Percentiles rank a stretch among this genome's conserved stretches.
Evolutionary conservation across 2,113 vertebrate genomes (phyloP).

Genomic region (Urocitellus parryii): DNA sequence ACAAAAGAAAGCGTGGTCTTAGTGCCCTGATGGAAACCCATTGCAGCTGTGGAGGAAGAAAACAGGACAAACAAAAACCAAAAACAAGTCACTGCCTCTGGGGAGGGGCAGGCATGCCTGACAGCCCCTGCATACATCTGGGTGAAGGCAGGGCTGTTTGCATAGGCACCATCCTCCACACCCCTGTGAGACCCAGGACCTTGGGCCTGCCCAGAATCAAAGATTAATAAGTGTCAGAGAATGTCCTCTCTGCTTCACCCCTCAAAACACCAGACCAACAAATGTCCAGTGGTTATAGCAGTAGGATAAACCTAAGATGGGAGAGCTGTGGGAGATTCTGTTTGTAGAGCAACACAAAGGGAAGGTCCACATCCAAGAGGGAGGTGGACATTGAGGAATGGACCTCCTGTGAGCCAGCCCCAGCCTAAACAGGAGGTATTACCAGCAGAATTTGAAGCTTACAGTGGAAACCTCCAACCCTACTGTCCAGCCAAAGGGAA

Average conservation of each 20-base stretch:
- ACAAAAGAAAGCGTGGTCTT: neutral
- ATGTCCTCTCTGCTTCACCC: neutral
- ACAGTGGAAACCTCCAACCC: neutral
- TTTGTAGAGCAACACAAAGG: neutral
- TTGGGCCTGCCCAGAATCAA: neutral
- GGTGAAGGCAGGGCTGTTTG: neutral
- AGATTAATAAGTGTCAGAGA: neutral
- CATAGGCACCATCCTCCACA: accelerated
- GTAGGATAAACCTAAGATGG: neutral
- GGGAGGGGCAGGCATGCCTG: too few relatives aligned
- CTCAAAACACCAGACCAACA: neutral
- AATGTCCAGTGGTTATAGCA: neutral
- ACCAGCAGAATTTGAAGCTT: neutral
- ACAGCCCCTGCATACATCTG: neutral
- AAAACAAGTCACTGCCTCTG: neutral
- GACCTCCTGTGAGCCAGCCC: neutral
- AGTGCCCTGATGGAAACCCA: neutral
- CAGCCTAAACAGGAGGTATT: neutral
- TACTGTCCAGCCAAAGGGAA: neutral
- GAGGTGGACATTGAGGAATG: neutral
- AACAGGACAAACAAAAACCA: neutral
- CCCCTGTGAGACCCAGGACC: too few relatives aligned
- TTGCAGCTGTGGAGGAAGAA: neutral
- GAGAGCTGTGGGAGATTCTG: neutral
- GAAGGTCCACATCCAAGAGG: neutral